phyloP scores from a whole-genome alignment of 1,140 invertebrate genomes.

The Diorhabda carinulata region DNA sequence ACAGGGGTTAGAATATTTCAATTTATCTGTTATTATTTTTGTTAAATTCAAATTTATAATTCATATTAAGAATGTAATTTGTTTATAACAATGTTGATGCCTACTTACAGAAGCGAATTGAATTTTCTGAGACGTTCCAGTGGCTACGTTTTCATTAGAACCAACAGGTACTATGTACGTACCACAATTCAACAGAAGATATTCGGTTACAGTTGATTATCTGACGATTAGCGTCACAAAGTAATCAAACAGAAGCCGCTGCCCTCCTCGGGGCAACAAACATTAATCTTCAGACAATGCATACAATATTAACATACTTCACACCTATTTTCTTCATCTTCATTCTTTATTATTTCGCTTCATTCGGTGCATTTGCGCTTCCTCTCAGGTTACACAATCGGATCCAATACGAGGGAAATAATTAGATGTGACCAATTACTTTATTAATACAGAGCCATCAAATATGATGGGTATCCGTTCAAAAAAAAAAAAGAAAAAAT shows the following conservation, averaged over 20 bases:
- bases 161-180: neutral
- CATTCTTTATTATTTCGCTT: neutral
- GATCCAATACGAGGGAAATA: neutral
- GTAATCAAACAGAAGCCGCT: constrained; percentile 29
- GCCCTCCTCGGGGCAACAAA: constrained; percentile 18
- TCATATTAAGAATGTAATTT: no score
- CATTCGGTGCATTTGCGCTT: neutral
- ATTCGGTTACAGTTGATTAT: constrained; percentile 27
- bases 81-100: no score
- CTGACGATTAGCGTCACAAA: constrained; percentile 18
- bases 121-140: no score
- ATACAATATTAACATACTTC: constrained; percentile 25
- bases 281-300: constrained; percentile 28
- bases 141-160: neutral
- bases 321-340: constrained; percentile 18
- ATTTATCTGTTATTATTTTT: no score
- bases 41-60: no score
- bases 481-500: no score
- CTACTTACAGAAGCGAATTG: no score
- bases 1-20: no score
- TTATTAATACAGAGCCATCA: neutral
- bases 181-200: constrained; percentile 7
- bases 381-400: neutral
- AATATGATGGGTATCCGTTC: no score
- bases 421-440: neutral